These are phyloP conservation scores for Lytechinus pictus DNA, from an alignment of 35 echinoderm and acorn worm species.

Conservation along the genomic window DNA sequence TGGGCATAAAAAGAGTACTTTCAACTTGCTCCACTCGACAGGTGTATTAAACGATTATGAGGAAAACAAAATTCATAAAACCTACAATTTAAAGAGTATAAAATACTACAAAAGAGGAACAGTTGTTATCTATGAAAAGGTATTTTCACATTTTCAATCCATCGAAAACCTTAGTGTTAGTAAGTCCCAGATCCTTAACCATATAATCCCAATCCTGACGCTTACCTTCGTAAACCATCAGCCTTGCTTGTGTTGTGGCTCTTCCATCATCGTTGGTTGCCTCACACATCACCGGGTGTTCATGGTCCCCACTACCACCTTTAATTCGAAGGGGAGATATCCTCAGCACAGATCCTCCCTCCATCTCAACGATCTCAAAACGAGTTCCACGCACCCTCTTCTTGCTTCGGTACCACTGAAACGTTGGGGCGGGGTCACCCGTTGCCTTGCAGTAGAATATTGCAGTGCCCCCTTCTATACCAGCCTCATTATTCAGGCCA, in stretches of 20 bases:
- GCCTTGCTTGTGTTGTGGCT: background rate
- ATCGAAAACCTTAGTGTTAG: no score
- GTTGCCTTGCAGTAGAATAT: constrained; percentile 29
- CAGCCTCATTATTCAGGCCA: background rate
- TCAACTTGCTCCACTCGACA: no score
- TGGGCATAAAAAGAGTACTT: no score
- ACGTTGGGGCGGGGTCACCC: constrained; percentile 17
- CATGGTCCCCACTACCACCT: background rate
- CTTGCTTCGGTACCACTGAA: constrained; percentile 4
- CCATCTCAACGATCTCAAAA: background rate
- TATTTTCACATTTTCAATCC: no score
- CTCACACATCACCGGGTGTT: background rate
- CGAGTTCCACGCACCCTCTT: background rate
- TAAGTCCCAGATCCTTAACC: no score
- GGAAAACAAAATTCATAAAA: no score
- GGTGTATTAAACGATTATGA: no score
- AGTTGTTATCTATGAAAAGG: no score
- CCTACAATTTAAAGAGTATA: no score
- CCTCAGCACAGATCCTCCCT: constrained; percentile 10
- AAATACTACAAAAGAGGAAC: no score
- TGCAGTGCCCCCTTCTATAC: background rate
- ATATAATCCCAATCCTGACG: background rate
- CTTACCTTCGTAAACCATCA: constrained; percentile 12
- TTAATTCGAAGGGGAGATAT: constrained; percentile 15
- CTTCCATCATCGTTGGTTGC: background rate